A percentile compares a stretch with the other conserved stretches of the same genome.
Evolutionary conservation across 2,888 invertebrate species (phyloP).

Genomic region (Leptinotarsa tumamoca): DNA sequence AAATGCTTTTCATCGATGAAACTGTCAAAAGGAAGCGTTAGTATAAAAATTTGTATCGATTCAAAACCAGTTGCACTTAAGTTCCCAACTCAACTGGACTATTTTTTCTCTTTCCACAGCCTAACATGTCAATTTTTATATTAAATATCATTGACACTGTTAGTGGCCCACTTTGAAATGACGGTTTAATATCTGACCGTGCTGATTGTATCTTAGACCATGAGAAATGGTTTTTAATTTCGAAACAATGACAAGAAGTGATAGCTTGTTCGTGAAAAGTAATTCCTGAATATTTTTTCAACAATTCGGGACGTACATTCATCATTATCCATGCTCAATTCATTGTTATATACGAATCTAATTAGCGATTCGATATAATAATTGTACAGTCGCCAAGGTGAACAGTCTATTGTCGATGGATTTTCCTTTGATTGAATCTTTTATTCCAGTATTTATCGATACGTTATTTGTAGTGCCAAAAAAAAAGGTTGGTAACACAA

Average conservation of each 20-base stretch:
- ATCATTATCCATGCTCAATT: not conserved
- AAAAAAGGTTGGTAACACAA: not conserved
- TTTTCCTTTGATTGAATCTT: not conserved
- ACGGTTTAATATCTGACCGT: conserved; percentile 2
- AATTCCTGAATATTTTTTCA: not conserved
- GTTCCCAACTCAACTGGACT: not conserved
- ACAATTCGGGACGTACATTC: not conserved
- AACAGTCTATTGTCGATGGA: not conserved
- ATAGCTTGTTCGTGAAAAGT: conserved; percentile 15
- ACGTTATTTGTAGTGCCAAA: not conserved
- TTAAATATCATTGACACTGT: conserved; percentile 4
- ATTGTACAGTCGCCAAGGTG: not conserved
- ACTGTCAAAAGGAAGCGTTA: too few species aligned
- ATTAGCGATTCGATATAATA: not conserved
- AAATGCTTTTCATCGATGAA: too few species aligned
- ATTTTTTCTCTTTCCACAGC: not conserved
- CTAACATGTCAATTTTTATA: conserved; percentile 1
- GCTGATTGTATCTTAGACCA: conserved; percentile 14
- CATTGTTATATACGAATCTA: not conserved
- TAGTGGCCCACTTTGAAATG: not conserved
- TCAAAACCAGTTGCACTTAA: not conserved
- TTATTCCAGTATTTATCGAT: not conserved
- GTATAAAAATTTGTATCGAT: too few species aligned
- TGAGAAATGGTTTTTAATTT: conserved; percentile 14
- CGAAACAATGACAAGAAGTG: conserved; percentile 11